Base-by-base conservation (phyloP, 53 echinoderm and acorn worm species). In the Pentamera pediparva region DNA sequence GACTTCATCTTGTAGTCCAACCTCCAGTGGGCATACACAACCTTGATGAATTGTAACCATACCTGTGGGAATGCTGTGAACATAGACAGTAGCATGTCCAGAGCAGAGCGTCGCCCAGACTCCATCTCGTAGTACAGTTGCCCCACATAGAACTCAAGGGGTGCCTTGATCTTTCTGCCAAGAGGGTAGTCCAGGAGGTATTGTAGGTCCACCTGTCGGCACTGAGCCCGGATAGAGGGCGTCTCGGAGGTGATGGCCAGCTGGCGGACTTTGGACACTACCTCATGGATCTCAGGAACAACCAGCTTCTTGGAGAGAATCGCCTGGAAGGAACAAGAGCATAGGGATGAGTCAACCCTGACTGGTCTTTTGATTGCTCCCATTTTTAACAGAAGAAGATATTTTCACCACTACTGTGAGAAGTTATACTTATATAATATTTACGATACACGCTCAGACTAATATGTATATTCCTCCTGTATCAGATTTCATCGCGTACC, bases 41-140 rank as follows among this genome's bases (percentile, higher is more conserved):
- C n/a, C n/a, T n/a, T n/a, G n/a, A n/a, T n/a, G n/a, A n/a, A n/a
- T n/a, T n/a, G n/a, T n/a, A n/a, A n/a, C n/a, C 77, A 53, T 59
- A 94, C 90, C 87, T 94, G 95, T 17, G 98, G 91, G 27, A 98
- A 98, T 24, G 89, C 75, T 18, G 87, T 87, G 61, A 83, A 98
- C 41, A 98, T 88, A n/a, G 91, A 84, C 3, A 89, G 88, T 59
- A 98, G 37, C 89, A 98, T 91, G 63, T 98, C 98, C 62, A 98
- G 79, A 24, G 98, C 75, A 4, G 91, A 98, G 51, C 84, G 82
- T 12, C 98, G 71, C 4, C 96, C 96, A 6, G 91, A 79, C 74
- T 96, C 91, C 18, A 82, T 47, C 26, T 83, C 79, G 81, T 85
- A 91, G 54, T 62, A 74, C 55, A 91, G 61, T 86, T 96, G 96